These are phyloP conservation scores for Agapostemon virescens DNA, from an alignment of 2,888 invertebrate species.

Conservation along the genomic window DNA sequence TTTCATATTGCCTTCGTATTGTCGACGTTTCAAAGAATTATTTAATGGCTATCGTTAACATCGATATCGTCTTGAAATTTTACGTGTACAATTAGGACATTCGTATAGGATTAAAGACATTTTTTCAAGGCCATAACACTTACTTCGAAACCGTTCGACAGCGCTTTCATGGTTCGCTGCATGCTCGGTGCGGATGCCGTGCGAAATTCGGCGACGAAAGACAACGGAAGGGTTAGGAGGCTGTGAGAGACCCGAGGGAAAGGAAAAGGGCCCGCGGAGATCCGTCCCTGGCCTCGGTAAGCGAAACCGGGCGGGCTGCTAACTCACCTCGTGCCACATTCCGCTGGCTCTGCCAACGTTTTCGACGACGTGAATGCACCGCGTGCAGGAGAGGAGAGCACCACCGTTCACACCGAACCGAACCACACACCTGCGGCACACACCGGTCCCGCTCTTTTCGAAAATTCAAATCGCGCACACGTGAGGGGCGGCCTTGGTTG, in stretches of 20 bases:
- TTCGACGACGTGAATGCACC: conserved; percentile 58
- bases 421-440: conserved; percentile 39
- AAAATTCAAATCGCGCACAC: conserved; percentile 63
- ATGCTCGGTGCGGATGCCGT: neutral
- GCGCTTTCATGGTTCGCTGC: no score
- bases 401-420: conserved; percentile 47
- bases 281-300: conserved; percentile 72
- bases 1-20: no score
- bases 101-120: no score
- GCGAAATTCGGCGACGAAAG: neutral
- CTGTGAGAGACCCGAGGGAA: conserved; percentile 16
- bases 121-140: no score
- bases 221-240: conserved; percentile 4
- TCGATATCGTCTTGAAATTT: no score
- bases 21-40: no score
- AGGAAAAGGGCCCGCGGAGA: conserved; percentile 58
- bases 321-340: conserved; percentile 80
- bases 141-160: no score
- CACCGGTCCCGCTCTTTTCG: conserved; percentile 43
- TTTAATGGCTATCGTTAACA: no score
- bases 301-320: conserved; percentile 71
- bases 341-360: conserved; percentile 72
- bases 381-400: conserved; percentile 29
- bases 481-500: conserved; percentile 49
- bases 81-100: no score